Base-by-base conservation (phyloP, 1,140 invertebrate genomes). In the Gryllus bimaculatus region DNA sequence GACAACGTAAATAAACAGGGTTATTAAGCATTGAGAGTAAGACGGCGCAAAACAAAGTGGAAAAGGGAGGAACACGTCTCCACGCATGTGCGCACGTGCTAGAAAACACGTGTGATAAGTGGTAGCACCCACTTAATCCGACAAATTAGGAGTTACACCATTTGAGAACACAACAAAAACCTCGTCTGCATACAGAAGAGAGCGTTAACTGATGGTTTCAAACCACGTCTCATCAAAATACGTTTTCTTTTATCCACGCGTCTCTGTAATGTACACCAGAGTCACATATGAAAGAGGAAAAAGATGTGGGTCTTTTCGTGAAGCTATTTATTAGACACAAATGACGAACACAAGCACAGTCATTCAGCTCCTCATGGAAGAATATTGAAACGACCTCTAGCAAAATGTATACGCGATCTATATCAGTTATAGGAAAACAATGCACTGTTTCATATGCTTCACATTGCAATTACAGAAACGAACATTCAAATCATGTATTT, bases 211-310 rank as follows among this genome's bases (percentile, higher is more conserved):
- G 54, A 66, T 66, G 54, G 18, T 66, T 66, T 66, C 54, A 10
- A 66, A 66, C 54, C 54, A 66, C 54, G 54, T 66, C 54, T 66
- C 54, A 66, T 66, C 54, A 66, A 66, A 66, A 66, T 66, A 66
- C 18, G 54, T 66, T 66, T 66, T 66, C 54, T 66, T 66, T 66
- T 18, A 66, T 66, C 10, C 54, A 13, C 54, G 10, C 54, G 10
- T 13, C 54, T 10, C 54, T 66, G 10, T 66, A 66, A 66, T 13
- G 54, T 66, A 66, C 54, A 66, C 54, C 18, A 0, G 2, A 66
- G 54, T 18, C 54, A 13, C 54, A 66, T 66, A 13, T 18, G 18
- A 66, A 66, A 66, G 54, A 66, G 10, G 26, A 39, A 39, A 66
- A 66, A 66, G 54, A 66, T 13, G 54, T 66, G 54, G 54, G 26